Conservation (phyloP, 2,888 invertebrate species). For the Cotesia congregata region DNA sequence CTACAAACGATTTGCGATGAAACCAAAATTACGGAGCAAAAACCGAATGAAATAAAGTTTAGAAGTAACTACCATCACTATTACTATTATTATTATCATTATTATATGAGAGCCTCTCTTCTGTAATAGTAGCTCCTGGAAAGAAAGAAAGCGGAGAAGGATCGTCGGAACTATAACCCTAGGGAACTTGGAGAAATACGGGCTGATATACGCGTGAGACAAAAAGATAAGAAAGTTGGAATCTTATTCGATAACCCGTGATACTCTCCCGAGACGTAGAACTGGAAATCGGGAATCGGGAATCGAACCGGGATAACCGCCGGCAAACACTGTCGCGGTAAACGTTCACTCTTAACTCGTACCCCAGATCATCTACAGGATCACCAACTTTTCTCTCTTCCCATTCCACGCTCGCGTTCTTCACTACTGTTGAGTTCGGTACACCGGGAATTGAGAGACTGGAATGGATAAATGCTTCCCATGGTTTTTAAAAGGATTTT, state of each 20-base stretch:
- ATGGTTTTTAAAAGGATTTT: too few species aligned
- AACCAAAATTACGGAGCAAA: slow-evolving; percentile 14
- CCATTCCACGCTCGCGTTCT: slow-evolving; percentile 23
- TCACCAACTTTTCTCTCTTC: slow-evolving; percentile 38
- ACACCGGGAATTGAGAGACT: not conserved
- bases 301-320: slow-evolving; percentile 43
- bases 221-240: slow-evolving; percentile 50
- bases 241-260: slow-evolving; percentile 33
- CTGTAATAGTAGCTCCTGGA: slow-evolving; percentile 23
- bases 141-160: slow-evolving; percentile 40
- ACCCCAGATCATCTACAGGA: slow-evolving; percentile 42
- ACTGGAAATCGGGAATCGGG: slow-evolving; percentile 6
- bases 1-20: slow-evolving; percentile 35
- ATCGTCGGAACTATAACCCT: slow-evolving; percentile 43
- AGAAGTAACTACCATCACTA: not conserved
- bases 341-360: slow-evolving; percentile 38
- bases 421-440: slow-evolving; percentile 5
- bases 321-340: slow-evolving; percentile 45
- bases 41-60: slow-evolving; percentile 25
- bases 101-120: too few species aligned
- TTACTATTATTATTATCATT: too few species aligned
- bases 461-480: not conserved
- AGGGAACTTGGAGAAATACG: slow-evolving; percentile 50
- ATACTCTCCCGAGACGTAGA: slow-evolving; percentile 37
- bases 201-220: slow-evolving; percentile 47